These are phyloP conservation scores for Elysia crispata DNA, from an alignment of 2,888 invertebrate species.

Conservation along the genomic window DNA sequence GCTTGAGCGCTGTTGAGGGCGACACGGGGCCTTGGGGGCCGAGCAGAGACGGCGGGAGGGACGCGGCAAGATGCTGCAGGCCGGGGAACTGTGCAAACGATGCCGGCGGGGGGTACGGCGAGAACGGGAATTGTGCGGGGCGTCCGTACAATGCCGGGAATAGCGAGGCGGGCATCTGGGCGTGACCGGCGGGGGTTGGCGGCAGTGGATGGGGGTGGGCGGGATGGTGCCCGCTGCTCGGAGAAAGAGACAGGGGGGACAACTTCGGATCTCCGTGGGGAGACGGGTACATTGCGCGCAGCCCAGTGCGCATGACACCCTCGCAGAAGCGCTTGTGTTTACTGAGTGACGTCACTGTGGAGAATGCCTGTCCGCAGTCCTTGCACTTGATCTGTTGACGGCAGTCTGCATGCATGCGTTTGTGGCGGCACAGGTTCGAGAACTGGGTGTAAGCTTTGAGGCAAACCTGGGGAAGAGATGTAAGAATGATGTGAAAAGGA, in stretches of 20 bases:
- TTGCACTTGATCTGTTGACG: constrained; percentile 93
- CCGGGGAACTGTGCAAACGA: constrained; percentile 42
- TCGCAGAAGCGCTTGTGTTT: constrained; percentile 95
- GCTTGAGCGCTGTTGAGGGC: constrained; percentile 47
- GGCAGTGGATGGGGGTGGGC: constrained; percentile 49
- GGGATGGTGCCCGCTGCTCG: constrained; percentile 43
- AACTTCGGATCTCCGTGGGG: constrained; percentile 49
- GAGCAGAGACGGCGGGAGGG: constrained; percentile 44
- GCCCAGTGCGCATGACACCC: constrained; percentile 79
- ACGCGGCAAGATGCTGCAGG: constrained; percentile 45
- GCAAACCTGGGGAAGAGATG: constrained; percentile 91
- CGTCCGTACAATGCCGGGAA: constrained; percentile 17
- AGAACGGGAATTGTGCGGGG: constrained; percentile 50
- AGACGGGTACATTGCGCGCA: constrained; percentile 60
- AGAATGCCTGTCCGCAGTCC: constrained; percentile 95
- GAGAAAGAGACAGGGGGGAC: constrained; percentile 52
- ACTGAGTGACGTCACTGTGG: constrained; percentile 90
- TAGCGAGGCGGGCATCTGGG: constrained; percentile 47
- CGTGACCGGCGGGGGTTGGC: constrained; percentile 42
- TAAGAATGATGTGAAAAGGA: background rate
- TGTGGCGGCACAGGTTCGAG: constrained; percentile 99
- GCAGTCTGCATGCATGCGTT: constrained; percentile 98
- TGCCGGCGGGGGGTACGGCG: constrained; percentile 50
- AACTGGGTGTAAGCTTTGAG: constrained; percentile 98
- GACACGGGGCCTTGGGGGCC: constrained; percentile 42